Percentiles rank a stretch among this genome's conserved stretches.
Conservation (phyloP, 2,888 invertebrate species). For the Agrypnus murinus region DNA sequence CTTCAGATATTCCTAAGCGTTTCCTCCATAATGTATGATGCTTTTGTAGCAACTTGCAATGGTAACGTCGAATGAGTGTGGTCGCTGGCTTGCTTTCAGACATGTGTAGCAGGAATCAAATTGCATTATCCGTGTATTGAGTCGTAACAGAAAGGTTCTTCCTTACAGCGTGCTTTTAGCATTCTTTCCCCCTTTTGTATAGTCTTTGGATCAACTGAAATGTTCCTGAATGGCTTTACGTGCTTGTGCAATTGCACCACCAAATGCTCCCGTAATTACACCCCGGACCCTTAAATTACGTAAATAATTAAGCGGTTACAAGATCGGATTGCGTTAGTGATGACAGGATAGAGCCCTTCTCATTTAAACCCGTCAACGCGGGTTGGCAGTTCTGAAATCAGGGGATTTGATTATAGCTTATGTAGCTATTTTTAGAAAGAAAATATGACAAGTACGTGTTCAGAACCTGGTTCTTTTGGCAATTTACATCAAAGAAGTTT, state of each 20-base stretch:
- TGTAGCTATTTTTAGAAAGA: not conserved
- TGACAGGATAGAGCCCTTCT: constrained; percentile 10
- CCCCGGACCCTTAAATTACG: constrained; percentile 15
- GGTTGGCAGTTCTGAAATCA: not conserved
- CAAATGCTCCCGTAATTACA: constrained; percentile 17
- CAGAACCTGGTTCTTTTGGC: not conserved
- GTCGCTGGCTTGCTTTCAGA: constrained; percentile 50
- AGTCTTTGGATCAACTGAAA: constrained; percentile 44
- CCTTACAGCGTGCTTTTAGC: constrained; percentile 52
- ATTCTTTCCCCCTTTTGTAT: constrained; percentile 50
- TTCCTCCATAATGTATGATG: constrained; percentile 43
- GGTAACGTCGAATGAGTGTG: constrained; percentile 38
- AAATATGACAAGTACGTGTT: too few species aligned
- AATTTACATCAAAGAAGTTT: constrained; percentile 1
- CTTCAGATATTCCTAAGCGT: constrained; percentile 44
- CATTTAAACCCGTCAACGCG: not conserved
- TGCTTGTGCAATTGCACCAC: constrained; percentile 16
- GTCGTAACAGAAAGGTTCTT: constrained; percentile 54
- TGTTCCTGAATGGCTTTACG: constrained; percentile 32
- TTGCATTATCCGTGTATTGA: constrained; percentile 57
- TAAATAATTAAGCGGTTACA: constrained; percentile 30
- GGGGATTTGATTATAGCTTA: not conserved
- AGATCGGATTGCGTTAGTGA: constrained; percentile 8
- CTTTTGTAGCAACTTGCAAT: constrained; percentile 39
- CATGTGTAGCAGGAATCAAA: constrained; percentile 58